Conservation (phyloP, 2,113 vertebrate species). For the Petaurus breviceps region DNA sequence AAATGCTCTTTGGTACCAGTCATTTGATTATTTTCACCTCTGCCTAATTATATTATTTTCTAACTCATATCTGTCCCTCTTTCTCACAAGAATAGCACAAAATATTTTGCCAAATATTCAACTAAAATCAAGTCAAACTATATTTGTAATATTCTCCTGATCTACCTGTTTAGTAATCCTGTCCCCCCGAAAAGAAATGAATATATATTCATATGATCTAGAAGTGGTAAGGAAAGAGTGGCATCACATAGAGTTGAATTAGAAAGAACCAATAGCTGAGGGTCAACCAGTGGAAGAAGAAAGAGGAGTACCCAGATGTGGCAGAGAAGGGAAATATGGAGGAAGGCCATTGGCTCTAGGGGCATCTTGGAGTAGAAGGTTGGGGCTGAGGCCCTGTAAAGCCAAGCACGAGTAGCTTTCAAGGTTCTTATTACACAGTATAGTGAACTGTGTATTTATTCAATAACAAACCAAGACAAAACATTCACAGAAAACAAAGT, state of each 20-base stretch:
- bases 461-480: no score
- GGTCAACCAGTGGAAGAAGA: neutral
- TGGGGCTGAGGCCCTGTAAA: neutral
- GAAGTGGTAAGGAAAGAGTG: neutral
- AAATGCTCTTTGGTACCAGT: neutral
- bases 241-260: neutral
- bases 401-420: no score
- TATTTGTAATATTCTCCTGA: neutral
- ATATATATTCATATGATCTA: no score
- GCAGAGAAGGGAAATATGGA: neutral
- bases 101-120: neutral
- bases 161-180: neutral
- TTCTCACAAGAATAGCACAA: neutral
- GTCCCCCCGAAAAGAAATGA: no score
- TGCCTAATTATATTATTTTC: neutral
- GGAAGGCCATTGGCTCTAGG: neutral
- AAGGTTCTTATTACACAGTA: no score
- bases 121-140: neutral
- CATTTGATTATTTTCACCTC: neutral
- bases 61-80: no score
- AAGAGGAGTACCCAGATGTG: neutral
- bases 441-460: no score
- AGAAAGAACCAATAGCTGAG: neutral
- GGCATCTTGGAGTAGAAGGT: neutral
- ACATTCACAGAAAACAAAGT: no score